phyloP scores from a whole-genome alignment of 1,140 invertebrate genomes.

The Xylocopa sonorina region DNA sequence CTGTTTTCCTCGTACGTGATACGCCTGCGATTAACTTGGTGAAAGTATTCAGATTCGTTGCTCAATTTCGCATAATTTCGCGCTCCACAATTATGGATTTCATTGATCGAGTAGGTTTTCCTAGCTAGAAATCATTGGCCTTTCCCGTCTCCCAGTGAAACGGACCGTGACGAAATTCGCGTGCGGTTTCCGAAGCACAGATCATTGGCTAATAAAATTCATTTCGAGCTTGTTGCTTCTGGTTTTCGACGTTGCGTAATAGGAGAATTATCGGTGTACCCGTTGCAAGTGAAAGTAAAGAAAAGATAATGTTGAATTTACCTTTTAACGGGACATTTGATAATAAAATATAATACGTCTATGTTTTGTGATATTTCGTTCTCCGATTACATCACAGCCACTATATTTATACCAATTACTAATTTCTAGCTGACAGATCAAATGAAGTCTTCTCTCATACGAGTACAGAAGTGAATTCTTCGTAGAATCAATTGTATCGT shows the following conservation, averaged over 20 bases:
- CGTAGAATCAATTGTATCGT: background rate
- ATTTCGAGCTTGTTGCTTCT: background rate
- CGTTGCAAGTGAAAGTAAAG: background rate
- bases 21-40: background rate
- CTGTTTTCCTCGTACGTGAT: background rate
- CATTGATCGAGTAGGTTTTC: background rate
- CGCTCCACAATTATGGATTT: background rate
- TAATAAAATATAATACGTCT: too few species aligned
- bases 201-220: background rate
- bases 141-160: background rate
- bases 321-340: too few species aligned
- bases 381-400: too few species aligned
- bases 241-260: background rate
- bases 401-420: too few species aligned
- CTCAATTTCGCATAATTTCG: background rate
- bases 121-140: too few species aligned
- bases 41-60: background rate
- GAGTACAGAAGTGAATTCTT: too few species aligned
- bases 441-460: too few species aligned
- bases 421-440: too few species aligned
- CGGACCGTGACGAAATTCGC: background rate
- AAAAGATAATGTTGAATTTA: background rate
- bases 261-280: background rate
- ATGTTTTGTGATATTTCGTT: too few species aligned
- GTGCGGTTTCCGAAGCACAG: background rate